Evolutionary conservation across 2,113 vertebrate genomes (phyloP).

Genomic region (Ciconia maguari): DNA sequence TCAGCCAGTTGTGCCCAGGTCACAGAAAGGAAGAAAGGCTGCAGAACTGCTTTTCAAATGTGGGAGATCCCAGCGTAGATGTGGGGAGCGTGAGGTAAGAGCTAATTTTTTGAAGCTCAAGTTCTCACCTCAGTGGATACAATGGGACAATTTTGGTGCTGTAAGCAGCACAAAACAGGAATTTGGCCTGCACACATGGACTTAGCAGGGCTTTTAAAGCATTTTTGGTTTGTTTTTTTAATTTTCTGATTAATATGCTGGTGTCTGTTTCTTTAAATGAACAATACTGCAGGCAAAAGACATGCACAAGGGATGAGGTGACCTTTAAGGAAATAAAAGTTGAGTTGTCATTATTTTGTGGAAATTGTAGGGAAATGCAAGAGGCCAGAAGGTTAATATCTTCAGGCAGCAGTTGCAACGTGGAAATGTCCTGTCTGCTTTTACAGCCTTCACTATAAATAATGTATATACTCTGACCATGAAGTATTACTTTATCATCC

Average conservation of each 20-base stretch:
- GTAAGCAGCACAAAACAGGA: neutral
- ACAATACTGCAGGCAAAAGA: neutral
- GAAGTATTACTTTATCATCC: neutral
- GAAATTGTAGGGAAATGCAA: neutral
- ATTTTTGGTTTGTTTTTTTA: neutral
- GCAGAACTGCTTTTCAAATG: neutral
- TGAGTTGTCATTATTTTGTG: neutral
- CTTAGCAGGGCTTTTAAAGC: neutral
- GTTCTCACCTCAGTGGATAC: fast-evolving
- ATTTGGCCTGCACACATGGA: neutral
- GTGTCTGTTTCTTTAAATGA: neutral
- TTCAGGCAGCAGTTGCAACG: neutral
- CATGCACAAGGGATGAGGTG: neutral
- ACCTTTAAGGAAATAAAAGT: neutral
- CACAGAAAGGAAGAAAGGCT: neutral
- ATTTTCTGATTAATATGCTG: neutral
- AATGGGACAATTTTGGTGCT: neutral
- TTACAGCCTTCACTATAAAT: neutral
- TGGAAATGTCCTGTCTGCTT: neutral
- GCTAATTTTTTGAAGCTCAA: neutral
- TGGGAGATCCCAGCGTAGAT: neutral
- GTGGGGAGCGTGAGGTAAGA: neutral
- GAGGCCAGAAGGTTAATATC: neutral
- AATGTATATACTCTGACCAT: neutral
- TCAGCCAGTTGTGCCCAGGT: neutral